These are phyloP conservation scores for Uromys caudimaculatus DNA, from an alignment of 2,797 vertebrate species.

Conservation along the genomic window DNA sequence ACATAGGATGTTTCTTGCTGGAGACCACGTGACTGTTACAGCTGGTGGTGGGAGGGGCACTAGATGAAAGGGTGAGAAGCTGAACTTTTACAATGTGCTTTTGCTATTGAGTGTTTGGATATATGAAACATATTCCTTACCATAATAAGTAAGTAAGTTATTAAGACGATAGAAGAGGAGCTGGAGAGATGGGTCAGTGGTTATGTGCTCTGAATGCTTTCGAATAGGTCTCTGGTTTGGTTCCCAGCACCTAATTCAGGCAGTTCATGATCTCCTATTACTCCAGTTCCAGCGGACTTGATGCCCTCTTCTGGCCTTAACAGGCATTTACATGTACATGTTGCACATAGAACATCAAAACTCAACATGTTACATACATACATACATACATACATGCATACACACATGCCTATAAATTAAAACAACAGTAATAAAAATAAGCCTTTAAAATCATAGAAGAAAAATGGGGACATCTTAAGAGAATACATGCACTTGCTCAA, in stretches of 20 bases:
- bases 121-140: constrained; percentile 15
- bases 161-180: neutral
- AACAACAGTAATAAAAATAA: neutral
- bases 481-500: too few relatives aligned
- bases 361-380: neutral
- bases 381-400: neutral
- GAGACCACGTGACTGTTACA: neutral
- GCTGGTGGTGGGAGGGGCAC: neutral
- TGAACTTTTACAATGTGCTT: neutral
- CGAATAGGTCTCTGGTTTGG: neutral
- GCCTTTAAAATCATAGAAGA: neutral
- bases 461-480: too few relatives aligned
- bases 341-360: neutral
- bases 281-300: neutral
- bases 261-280: neutral
- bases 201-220: neutral
- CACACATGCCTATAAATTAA: neutral
- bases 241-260: neutral
- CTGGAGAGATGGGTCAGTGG: neutral
- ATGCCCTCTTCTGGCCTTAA: neutral
- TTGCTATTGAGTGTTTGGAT: neutral
- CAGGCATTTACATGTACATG: neutral
- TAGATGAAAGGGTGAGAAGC: neutral
- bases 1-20: neutral
- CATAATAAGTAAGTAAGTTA: neutral